phyloP scores from a whole-genome alignment of 1,140 invertebrate species.

The Saccostrea cuccullata region DNA sequence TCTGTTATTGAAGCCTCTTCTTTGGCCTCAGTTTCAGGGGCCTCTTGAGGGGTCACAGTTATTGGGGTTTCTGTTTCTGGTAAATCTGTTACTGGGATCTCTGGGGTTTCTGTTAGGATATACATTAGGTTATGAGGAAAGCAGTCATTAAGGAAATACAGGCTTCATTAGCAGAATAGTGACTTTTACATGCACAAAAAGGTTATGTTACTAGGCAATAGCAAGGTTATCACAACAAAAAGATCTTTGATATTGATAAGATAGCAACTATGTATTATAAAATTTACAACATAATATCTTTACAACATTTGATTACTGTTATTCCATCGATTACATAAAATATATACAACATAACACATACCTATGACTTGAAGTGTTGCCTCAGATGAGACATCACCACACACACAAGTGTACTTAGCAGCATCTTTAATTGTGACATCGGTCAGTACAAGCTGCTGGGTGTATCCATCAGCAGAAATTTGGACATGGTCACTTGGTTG shows the following conservation, averaged over 20 bases:
- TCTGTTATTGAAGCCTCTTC: background rate
- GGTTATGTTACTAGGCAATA: background rate
- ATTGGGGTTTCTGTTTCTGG: slow-evolving; percentile 28
- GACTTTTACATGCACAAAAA: background rate
- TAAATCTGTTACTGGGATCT: slow-evolving; percentile 22
- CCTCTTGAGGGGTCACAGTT: background rate
- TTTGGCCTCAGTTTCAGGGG: background rate
- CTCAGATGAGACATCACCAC: slow-evolving; percentile 69
- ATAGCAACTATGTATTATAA: background rate
- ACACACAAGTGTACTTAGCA: slow-evolving; percentile 70
- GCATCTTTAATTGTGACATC: slow-evolving; percentile 68
- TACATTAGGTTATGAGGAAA: slow-evolving; percentile 4
- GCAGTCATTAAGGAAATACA: slow-evolving; percentile 5
- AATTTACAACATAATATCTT: background rate
- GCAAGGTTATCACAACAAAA: background rate
- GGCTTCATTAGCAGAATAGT: background rate
- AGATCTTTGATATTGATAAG: background rate
- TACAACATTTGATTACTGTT: background rate
- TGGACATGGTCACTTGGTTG: slow-evolving; percentile 58
- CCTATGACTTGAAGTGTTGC: slow-evolving; percentile 72
- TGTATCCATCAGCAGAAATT: slow-evolving; percentile 75
- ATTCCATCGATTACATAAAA: background rate
- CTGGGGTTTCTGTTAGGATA: slow-evolving; percentile 30
- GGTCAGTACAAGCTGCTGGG: slow-evolving; percentile 65
- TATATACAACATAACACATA: slow-evolving; percentile 45